Percentiles rank a stretch among this genome's conserved stretches.
These are phyloP conservation scores for Bilobella aurantiaca DNA, from an alignment of 1,140 invertebrate species.

Conservation along the genomic window DNA sequence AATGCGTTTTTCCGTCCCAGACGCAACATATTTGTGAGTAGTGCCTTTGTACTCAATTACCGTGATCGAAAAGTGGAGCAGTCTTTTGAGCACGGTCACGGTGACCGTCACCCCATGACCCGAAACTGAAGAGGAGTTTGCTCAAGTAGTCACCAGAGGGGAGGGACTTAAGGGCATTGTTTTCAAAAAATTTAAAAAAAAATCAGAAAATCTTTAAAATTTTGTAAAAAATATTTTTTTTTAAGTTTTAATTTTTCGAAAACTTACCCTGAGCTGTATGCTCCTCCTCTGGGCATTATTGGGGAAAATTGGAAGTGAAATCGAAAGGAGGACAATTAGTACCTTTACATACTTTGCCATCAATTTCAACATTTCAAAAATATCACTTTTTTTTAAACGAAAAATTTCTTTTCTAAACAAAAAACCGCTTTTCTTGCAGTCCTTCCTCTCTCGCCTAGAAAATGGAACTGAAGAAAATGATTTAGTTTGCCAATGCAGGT, in stretches of 20 bases:
- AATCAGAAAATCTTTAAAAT: conserved; percentile 27
- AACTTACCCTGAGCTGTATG: not conserved
- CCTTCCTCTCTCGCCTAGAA: no score
- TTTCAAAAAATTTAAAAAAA: no score
- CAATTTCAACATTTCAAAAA: not conserved
- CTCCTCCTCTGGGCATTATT: not conserved
- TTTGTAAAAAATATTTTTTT: conserved; percentile 12
- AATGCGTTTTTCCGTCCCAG: not conserved
- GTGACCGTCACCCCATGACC: conserved; percentile 54
- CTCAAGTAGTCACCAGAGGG: conserved; percentile 24
- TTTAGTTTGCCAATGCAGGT: no score
- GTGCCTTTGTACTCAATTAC: conserved; percentile 35
- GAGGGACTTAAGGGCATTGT: conserved; percentile 26
- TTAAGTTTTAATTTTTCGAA: not conserved
- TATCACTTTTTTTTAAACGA: no score
- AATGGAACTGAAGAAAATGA: no score
- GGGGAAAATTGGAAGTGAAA: conserved; percentile 16
- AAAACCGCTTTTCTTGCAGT: no score
- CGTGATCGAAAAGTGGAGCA: conserved; percentile 51
- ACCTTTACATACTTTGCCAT: no score
- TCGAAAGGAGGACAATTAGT: conserved; percentile 1
- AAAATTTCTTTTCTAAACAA: no score
- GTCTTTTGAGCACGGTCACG: conserved; percentile 47
- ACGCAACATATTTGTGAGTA: not conserved
- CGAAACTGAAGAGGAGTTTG: conserved; percentile 40